Evolutionary conservation across 2,797 vertebrate genomes (phyloP).

Genomic region (Enteromius afrohamiltoni): DNA sequence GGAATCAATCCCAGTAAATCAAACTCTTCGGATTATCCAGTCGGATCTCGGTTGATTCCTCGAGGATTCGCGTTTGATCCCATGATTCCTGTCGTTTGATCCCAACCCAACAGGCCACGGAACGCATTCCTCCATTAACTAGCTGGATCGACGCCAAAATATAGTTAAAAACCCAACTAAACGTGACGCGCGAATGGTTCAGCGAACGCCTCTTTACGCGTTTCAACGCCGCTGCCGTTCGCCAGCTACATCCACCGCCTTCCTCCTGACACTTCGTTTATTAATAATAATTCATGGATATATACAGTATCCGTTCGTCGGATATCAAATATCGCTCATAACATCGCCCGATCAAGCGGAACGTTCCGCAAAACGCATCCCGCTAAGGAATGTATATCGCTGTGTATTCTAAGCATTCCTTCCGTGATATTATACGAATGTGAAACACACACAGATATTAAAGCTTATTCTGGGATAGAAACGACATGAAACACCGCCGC

Average conservation of each 20-base stretch:
- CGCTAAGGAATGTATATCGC: not conserved
- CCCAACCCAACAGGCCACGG: not conserved
- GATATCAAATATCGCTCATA: not conserved
- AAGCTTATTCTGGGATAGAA: not conserved
- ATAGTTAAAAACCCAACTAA: not conserved
- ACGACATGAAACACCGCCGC: not conserved
- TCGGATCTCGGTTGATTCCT: not conserved
- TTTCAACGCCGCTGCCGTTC: not conserved
- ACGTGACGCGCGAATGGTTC: not conserved
- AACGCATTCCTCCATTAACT: not conserved
- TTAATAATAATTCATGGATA: not conserved
- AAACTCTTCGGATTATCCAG: not conserved
- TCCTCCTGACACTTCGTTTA: not conserved
- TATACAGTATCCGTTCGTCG: not conserved
- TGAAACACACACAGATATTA: not conserved
- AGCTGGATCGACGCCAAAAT: not conserved
- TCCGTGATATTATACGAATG: not conserved
- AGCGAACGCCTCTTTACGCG: not conserved
- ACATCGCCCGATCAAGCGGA: not conserved
- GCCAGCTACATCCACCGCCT: no score
- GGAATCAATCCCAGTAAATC: not conserved
- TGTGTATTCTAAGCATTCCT: not conserved
- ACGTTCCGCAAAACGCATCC: not conserved
- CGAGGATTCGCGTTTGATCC: constrained; percentile 1
- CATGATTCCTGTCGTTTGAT: constrained; percentile 17